Evolutionary conservation across 2,113 vertebrate species (phyloP).

Genomic region (Lamprologus callipterus): DNA sequence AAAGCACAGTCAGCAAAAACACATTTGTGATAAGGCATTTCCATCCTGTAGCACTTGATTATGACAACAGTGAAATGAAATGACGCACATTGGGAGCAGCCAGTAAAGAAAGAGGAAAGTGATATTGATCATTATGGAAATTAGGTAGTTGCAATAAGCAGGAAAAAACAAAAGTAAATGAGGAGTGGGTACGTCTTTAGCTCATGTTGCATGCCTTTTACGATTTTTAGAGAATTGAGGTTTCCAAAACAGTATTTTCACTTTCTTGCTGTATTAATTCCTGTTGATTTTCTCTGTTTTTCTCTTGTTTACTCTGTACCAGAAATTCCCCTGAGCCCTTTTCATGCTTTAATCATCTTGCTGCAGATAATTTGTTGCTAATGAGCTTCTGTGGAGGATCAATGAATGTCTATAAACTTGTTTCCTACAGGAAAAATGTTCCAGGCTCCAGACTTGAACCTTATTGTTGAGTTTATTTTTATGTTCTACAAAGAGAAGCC

Average conservation of each 20-base stretch:
- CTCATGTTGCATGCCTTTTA: not conserved
- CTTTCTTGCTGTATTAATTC: not conserved
- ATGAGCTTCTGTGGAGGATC: not conserved
- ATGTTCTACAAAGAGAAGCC: constrained; percentile 99
- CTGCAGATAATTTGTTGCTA: not conserved
- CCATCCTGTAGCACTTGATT: not conserved
- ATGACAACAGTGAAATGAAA: not conserved
- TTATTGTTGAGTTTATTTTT: constrained; percentile 98
- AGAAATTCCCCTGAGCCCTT: not conserved
- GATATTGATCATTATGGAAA: not conserved
- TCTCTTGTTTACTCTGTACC: not conserved
- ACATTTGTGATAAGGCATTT: not conserved
- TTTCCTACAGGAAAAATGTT: constrained; percentile 92
- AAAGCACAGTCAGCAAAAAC: not conserved
- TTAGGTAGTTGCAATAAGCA: not conserved
- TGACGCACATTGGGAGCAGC: not conserved
- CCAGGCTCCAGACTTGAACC: constrained; percentile 92
- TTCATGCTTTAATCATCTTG: not conserved
- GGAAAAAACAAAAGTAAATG: not conserved
- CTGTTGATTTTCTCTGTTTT: not conserved
- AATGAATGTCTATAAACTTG: not conserved
- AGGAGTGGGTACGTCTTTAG: not conserved
- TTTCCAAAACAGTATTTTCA: not conserved
- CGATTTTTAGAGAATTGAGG: not conserved
- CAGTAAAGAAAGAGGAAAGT: not conserved